Conservation (phyloP, 2,113 vertebrate species). For the Hippoglossus stenolepis region DNA sequence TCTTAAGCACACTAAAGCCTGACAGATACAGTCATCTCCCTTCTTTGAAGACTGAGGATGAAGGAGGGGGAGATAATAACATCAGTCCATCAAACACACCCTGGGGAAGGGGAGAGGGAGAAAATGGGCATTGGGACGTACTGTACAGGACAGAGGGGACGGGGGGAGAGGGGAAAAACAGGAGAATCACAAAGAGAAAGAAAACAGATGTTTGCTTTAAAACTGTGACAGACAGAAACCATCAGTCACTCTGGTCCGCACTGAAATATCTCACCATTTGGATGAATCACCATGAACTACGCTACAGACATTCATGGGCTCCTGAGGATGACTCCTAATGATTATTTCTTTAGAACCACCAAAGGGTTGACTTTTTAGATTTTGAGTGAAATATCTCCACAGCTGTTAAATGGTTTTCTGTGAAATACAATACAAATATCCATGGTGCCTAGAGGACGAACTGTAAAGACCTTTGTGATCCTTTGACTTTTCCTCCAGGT, state of each 20-base stretch:
- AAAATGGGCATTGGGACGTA: neutral
- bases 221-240: neutral
- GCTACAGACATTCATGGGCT: neutral
- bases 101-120: neutral
- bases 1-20: slow-evolving; percentile 64
- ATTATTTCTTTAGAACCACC: neutral
- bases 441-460: too few relatives aligned
- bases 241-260: neutral
- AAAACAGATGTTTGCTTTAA: neutral
- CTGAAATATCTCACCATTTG: neutral
- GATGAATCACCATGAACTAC: neutral
- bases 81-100: slow-evolving; percentile 69
- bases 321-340: neutral
- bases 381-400: neutral
- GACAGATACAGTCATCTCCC: slow-evolving; percentile 56
- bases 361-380: neutral
- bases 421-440: too few relatives aligned
- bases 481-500: neutral
- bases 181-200: neutral
- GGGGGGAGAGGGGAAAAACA: neutral
- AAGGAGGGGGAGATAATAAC: slow-evolving; percentile 71
- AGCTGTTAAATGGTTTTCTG: neutral
- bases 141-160: slow-evolving; percentile 15
- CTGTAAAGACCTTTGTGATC: neutral
- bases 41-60: slow-evolving; percentile 65